phyloP scores from a whole-genome alignment of 1,140 invertebrate genomes.

The Lucilia sericata region DNA sequence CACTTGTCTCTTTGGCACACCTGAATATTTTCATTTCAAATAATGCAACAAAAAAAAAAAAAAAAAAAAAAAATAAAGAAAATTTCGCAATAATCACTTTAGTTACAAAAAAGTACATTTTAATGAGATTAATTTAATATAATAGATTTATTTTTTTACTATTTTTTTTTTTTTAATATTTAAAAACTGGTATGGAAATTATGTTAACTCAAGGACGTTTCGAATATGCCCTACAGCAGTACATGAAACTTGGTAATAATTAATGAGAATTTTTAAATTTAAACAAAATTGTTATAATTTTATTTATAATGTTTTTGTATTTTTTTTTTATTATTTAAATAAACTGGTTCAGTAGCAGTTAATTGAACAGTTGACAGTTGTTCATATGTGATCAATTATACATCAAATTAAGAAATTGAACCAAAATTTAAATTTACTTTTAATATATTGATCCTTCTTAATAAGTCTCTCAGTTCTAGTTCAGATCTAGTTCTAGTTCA shows the following conservation, averaged over 20 bases:
- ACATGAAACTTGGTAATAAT: not conserved
- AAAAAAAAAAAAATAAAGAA: not conserved
- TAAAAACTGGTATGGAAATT: not conserved
- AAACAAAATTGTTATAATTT: too few species aligned
- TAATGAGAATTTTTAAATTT: too few species aligned
- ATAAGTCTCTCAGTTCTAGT: not conserved
- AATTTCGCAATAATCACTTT: not conserved
- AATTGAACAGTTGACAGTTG: too few species aligned
- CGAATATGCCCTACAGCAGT: not conserved
- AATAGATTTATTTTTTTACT: not conserved
- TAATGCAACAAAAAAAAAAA: too few species aligned
- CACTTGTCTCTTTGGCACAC: conserved; percentile 34
- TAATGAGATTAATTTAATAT: not conserved
- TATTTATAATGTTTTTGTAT: too few species aligned
- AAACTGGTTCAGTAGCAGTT: too few species aligned
- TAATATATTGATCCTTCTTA: too few species aligned
- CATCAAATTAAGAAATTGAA: too few species aligned
- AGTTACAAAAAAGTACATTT: not conserved
- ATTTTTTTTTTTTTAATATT: not conserved
- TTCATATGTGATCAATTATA: too few species aligned
- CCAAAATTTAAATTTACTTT: too few species aligned
- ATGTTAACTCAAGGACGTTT: not conserved
- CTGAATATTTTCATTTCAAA: conserved; percentile 2
- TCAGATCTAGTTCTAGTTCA: too few species aligned
- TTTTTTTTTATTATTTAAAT: too few species aligned